Evolutionary conservation across 1,140 invertebrate genomes (phyloP).

Genomic region (Aricia agestis): DNA sequence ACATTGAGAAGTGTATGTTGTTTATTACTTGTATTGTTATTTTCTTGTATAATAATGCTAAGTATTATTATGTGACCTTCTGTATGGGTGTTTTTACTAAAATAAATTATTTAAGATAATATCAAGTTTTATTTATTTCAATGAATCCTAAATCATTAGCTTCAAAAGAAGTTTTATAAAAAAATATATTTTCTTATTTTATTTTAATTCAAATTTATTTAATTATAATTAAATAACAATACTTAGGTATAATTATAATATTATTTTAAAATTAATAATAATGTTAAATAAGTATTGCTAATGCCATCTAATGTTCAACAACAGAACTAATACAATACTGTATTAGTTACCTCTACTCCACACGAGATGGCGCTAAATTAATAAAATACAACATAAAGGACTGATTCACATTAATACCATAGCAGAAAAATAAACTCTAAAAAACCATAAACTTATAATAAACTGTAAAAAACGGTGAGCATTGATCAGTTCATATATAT

Average conservation of each 20-base stretch:
- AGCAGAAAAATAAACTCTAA: too few relatives aligned
- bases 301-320: background rate
- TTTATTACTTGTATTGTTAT: constrained; percentile 62
- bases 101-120: constrained; percentile 10
- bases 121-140: background rate
- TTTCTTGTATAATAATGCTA: constrained; percentile 63
- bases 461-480: too few relatives aligned
- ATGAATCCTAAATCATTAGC: background rate
- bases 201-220: too few relatives aligned
- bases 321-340: background rate
- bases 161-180: too few relatives aligned
- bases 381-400: too few relatives aligned
- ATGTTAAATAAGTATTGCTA: background rate
- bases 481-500: too few relatives aligned
- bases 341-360: background rate
- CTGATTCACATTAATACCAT: too few relatives aligned
- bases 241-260: too few relatives aligned
- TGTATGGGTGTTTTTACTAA: constrained; percentile 42
- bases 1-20: background rate
- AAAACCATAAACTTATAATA: too few relatives aligned
- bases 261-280: too few relatives aligned
- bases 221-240: too few relatives aligned
- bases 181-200: too few relatives aligned
- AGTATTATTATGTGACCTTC: constrained; percentile 50
- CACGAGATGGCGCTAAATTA: background rate